These are phyloP conservation scores for Plecturocebus donacophilus DNA, from an alignment of 2,113 vertebrate genomes.

Conservation along the genomic window DNA sequence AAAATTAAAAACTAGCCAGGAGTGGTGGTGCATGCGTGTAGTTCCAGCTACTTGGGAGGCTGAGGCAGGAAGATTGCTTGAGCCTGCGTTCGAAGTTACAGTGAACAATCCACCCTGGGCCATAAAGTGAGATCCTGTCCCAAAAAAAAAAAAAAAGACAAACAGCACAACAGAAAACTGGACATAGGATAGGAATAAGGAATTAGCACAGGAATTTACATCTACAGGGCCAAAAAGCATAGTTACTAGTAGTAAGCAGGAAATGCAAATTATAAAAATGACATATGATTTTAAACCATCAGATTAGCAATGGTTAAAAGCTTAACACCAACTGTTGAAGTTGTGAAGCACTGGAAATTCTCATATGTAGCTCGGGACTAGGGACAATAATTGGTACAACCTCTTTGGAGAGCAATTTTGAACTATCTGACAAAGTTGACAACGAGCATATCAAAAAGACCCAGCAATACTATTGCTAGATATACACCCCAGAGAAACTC, in stretches of 20 bases:
- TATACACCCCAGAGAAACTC: background rate
- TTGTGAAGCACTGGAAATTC: background rate
- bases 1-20: no score
- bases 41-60: no score
- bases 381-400: background rate
- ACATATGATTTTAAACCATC: background rate
- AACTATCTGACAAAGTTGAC: background rate
- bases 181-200: background rate
- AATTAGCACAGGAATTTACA: background rate
- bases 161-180: background rate
- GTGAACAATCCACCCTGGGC: no score
- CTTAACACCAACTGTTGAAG: background rate
- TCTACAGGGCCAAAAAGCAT: background rate
- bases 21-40: no score
- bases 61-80: no score
- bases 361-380: background rate
- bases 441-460: background rate
- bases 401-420: background rate
- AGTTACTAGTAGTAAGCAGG: background rate
- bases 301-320: background rate
- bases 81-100: no score
- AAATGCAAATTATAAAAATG: constrained; percentile 18
- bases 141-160: background rate
- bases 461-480: background rate
- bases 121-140: no score